Base-by-base conservation (phyloP, 1,140 invertebrate species). In the Heliconius eleuchia region DNA sequence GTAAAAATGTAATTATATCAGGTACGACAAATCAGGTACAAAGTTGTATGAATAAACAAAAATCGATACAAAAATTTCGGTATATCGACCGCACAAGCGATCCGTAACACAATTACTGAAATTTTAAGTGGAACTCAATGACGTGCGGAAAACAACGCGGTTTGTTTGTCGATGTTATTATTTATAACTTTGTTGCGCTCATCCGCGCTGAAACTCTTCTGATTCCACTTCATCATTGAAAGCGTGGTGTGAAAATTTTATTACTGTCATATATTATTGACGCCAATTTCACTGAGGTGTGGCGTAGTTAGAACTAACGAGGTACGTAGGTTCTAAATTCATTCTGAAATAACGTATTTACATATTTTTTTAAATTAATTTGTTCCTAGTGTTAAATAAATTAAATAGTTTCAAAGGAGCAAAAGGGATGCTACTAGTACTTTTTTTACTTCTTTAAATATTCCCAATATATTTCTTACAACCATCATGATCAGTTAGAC, bases 101-200 rank as follows among this genome's bases (percentile, higher is more conserved):
- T 77, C 76, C 57, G 46, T 71, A 52, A 55, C 76, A 52, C 76
- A 78, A 79, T 80, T 78, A 80, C 74, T 73, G 71, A 74, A 73
- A 77, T 74, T 55, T 71, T 77, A 82, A 80, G 73, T 78, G 79
- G 74, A 42, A 74, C 71, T 80, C 82, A 80, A 80, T 80, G 82
- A 83, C 77, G 79, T 80, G 82, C 77, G 76, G 80, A 80, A 80
- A 78, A 66, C 57, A 71, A 30, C 39, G 73, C 30, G 70, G 37
- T 72, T 74, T 71, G 71, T 74, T 71, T 74, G 71, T 74, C 66
- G 72, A 75, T 77, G 66, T 76, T 66, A 74, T 77, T 75, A 81
- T 81, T 80, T 80, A 74, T 72, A 39, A 66, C 27, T 66, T 66
- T 30, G 27, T 30, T 30, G n/a, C 27, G 13, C 27, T 66, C 60